Conservation (phyloP, 2,113 vertebrate genomes). For the Parotia lawesii region DNA sequence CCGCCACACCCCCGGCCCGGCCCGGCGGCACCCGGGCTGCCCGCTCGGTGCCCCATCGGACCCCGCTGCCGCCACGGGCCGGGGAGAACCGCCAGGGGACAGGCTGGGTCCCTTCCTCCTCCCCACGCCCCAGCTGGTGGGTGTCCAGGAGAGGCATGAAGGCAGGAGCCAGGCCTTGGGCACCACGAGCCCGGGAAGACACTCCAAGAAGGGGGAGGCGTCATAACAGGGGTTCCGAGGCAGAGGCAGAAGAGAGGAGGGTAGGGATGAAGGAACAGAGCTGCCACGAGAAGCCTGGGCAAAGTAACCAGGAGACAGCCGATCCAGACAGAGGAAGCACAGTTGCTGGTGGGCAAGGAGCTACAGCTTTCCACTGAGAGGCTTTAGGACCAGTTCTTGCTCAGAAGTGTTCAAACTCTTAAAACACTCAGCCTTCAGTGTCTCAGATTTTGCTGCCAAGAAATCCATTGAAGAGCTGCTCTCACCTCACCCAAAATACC, state of each 20-base stretch:
- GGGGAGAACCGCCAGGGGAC: rapidly evolving
- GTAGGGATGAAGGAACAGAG: too few species aligned
- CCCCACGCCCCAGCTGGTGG: rapidly evolving
- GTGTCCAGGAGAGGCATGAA: background rate
- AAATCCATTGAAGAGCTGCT: background rate
- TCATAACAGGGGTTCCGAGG: rapidly evolving
- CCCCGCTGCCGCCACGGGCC: too few species aligned
- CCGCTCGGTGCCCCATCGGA: background rate
- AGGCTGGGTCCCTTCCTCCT: background rate
- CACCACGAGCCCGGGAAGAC: background rate
- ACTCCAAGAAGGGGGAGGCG: rapidly evolving
- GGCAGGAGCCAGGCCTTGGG: rapidly evolving
- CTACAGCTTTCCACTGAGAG: background rate
- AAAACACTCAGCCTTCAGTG: background rate
- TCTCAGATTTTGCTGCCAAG: too few species aligned
- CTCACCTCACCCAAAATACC: background rate
- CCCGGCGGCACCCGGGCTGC: background rate
- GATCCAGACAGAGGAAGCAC: rapidly evolving
- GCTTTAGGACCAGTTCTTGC: background rate
- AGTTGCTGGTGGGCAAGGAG: too few species aligned
- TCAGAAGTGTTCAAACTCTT: background rate
- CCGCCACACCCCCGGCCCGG: background rate
- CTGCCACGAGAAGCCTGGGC: background rate
- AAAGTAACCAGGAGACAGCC: rapidly evolving
- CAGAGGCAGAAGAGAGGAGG: rapidly evolving